A percentile compares a stretch with the other conserved stretches of the same genome.
These are phyloP conservation scores for Mormyrus proboscirostris DNA, from an alignment of 2,797 vertebrate genomes.

Conservation along the genomic window DNA sequence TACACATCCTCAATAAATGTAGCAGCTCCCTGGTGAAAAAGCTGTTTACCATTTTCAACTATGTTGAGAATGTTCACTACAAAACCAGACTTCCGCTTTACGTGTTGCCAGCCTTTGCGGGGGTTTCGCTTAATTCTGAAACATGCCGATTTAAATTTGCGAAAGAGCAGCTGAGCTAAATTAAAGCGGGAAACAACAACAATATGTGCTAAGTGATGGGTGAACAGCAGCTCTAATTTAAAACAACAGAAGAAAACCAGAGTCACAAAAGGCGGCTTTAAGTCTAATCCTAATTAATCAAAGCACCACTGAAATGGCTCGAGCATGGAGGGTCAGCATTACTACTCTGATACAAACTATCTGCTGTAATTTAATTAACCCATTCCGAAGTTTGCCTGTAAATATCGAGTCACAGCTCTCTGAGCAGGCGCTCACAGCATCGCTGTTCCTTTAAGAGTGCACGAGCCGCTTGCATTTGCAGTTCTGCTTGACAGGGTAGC, in stretches of 20 bases:
- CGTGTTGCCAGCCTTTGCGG: background rate
- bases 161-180: background rate
- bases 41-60: background rate
- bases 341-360: constrained; percentile 14
- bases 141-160: background rate
- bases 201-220: background rate
- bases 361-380: constrained; percentile 17
- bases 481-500: constrained; percentile 14
- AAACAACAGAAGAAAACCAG: background rate
- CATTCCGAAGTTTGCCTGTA: constrained; percentile 23
- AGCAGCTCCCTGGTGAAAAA: background rate
- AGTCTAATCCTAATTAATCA: constrained; percentile 8
- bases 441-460: background rate
- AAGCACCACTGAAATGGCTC: background rate
- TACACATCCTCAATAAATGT: background rate
- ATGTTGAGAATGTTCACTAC: background rate
- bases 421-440: background rate
- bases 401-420: constrained; percentile 25
- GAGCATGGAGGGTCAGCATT: constrained; percentile 13
- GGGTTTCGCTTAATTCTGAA: background rate
- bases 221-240: background rate
- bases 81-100: background rate
- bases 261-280: background rate
- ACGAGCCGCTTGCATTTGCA: constrained; percentile 17
- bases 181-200: background rate